Conservation (phyloP, 2,113 vertebrate species). For the Lichenostomus cassidix region DNA sequence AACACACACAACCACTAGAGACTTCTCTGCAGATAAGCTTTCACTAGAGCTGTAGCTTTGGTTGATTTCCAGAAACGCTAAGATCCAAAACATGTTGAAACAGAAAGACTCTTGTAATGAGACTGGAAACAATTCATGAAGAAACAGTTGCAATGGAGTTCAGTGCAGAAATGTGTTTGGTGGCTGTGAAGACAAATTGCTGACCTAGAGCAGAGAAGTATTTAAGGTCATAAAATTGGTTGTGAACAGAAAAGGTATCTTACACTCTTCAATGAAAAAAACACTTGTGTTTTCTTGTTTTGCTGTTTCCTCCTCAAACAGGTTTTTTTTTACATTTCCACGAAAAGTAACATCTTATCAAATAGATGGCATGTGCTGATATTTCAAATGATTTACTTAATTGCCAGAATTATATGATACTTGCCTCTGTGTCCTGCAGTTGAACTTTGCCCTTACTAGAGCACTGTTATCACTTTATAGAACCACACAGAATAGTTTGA, state of each 20-base stretch:
- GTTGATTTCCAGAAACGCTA: slow-evolving; percentile 16
- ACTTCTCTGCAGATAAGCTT: neutral
- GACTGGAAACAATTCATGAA: neutral
- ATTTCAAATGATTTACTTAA: neutral
- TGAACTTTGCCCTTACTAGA: slow-evolving; percentile 11
- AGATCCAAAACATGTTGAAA: slow-evolving; percentile 18
- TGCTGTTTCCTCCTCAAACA: neutral
- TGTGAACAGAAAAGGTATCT: neutral
- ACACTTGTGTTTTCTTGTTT: neutral
- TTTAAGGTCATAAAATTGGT: neutral
- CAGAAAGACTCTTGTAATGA: neutral
- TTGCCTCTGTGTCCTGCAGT: neutral
- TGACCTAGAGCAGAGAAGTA: neutral
- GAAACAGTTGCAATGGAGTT: neutral
- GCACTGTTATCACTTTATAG: neutral
- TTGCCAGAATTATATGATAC: neutral
- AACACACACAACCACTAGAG: neutral
- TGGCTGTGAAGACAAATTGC: neutral
- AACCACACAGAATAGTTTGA: neutral
- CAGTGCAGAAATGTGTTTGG: neutral
- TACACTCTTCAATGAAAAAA: neutral
- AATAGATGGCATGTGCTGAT: neutral
- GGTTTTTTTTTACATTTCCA: slow-evolving; percentile 1
- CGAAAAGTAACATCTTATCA: neutral
- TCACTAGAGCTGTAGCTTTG: neutral